Conservation (phyloP, 2,113 vertebrate species). For the Machaerirhynchus nigripectus region DNA sequence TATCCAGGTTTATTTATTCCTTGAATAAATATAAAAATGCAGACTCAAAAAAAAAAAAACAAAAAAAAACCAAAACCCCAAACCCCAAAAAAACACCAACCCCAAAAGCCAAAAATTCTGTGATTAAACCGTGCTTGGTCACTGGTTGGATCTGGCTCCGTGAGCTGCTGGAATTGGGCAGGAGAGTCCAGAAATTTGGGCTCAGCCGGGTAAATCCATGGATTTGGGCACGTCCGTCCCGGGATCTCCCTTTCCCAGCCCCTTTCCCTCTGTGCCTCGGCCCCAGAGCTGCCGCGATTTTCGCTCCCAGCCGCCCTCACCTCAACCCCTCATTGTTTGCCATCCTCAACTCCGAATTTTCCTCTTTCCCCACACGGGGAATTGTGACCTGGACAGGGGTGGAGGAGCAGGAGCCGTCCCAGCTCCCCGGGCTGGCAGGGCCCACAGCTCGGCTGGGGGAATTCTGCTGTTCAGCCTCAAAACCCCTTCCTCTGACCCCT, state of each 20-base stretch:
- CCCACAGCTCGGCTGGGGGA: neutral
- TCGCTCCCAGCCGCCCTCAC: neutral
- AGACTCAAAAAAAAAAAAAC: neutral
- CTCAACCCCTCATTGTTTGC: neutral
- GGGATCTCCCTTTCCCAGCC: neutral
- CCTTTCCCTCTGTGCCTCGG: too few species aligned
- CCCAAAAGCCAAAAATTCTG: neutral
- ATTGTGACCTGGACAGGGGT: neutral
- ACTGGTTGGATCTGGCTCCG: neutral
- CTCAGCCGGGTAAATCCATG: rapidly evolving
- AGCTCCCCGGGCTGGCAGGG: neutral
- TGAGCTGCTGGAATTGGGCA: neutral
- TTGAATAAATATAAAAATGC: neutral
- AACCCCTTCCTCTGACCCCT: too few species aligned
- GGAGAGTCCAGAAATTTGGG: neutral
- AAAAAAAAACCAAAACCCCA: too few species aligned
- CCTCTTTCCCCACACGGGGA: neutral
- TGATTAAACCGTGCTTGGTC: neutral
- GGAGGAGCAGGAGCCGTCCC: neutral
- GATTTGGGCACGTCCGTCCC: rapidly evolving
- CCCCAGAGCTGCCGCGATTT: too few species aligned
- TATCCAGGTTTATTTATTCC: neutral
- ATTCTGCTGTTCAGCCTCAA: neutral
- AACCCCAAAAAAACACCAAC: neutral
- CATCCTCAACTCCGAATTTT: neutral